These are phyloP conservation scores for Eledona agricola DNA, from an alignment of 2,888 invertebrate species.

Conservation along the genomic window DNA sequence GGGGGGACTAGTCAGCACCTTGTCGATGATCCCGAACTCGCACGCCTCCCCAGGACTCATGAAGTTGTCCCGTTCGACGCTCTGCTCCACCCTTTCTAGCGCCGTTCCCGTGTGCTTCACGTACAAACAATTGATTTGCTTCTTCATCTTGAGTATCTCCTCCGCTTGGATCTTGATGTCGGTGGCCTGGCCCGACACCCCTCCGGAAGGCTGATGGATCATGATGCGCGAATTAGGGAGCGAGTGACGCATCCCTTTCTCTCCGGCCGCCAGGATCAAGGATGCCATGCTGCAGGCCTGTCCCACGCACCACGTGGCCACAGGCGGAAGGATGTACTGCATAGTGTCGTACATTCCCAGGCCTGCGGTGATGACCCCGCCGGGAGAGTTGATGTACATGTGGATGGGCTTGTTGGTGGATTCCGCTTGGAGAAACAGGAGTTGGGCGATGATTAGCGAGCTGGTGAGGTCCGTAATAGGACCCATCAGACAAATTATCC, in stretches of 20 bases:
- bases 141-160: constrained; percentile 92
- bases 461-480: constrained; percentile 91
- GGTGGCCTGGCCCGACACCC: constrained; percentile 89
- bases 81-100: constrained; percentile 69
- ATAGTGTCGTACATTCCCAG: constrained; percentile 98
- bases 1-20: constrained; percentile 68
- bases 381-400: constrained; percentile 93
- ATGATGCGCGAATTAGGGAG: constrained; percentile 95
- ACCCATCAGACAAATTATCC: constrained; percentile 97
- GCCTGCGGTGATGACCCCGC: constrained; percentile 94
- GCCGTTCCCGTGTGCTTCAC: constrained; percentile 86
- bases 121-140: constrained; percentile 86
- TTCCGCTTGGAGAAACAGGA: constrained; percentile 91
- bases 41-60: constrained; percentile 91
- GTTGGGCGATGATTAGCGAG: constrained; percentile 92
- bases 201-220: constrained; percentile 97
- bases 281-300: constrained; percentile 98
- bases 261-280: constrained; percentile 87
- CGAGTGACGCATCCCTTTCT: constrained; percentile 90
- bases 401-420: constrained; percentile 95
- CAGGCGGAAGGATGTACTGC: constrained; percentile 96
- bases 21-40: constrained; percentile 91
- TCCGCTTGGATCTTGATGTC: constrained; percentile 98
- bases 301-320: constrained; percentile 94
- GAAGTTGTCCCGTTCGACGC: constrained; percentile 93